phyloP scores from a whole-genome alignment of 2,113 vertebrate species.

The Mustela lutreola region DNA sequence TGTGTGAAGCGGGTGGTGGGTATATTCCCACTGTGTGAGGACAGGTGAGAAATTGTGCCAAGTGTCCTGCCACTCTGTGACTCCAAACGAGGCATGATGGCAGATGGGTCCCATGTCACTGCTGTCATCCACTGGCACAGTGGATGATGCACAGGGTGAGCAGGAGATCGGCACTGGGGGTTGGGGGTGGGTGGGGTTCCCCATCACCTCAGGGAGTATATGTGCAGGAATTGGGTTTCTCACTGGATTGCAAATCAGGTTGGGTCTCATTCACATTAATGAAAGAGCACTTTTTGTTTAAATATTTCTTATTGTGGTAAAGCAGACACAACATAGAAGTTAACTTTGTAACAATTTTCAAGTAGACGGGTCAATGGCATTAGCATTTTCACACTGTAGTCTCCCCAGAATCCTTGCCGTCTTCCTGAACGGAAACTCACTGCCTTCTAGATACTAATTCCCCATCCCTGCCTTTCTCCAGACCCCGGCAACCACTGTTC shows the following conservation, averaged over 20 bases:
- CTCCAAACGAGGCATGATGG: not conserved
- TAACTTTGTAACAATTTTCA: not conserved
- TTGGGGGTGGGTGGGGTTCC: not conserved
- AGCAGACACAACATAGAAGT: not conserved
- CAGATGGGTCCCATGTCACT: not conserved
- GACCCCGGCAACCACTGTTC: fast-evolving
- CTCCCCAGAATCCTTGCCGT: not conserved
- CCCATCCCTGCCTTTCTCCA: no score
- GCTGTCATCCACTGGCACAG: not conserved
- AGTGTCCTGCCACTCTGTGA: not conserved
- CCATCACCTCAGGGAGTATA: not conserved
- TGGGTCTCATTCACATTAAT: not conserved
- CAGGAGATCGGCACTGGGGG: fast-evolving
- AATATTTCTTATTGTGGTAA: not conserved
- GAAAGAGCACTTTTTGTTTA: not conserved
- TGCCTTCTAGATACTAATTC: no score
- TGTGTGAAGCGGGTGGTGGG: not conserved
- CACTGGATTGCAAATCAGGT: no score
- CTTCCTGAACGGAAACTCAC: no score
- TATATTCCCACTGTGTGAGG: not conserved
- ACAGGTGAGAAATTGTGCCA: not conserved
- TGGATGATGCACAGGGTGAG: fast-evolving
- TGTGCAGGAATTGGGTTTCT: not conserved
- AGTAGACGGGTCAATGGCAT: not conserved
- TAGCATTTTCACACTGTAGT: no score